phyloP scores from a whole-genome alignment of 2,113 vertebrate species.

The Ahaetulla prasina region DNA sequence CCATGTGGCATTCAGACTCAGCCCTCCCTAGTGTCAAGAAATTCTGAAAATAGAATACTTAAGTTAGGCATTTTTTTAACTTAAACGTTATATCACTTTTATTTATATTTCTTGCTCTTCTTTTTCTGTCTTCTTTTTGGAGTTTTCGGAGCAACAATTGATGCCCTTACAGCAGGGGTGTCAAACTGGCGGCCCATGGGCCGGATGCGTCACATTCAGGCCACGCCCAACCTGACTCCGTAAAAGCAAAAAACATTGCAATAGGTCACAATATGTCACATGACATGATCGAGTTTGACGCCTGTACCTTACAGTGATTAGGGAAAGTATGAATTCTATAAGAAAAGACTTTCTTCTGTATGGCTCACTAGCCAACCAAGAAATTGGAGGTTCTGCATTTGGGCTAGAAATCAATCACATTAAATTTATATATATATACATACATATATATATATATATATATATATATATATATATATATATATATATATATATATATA shows the following conservation, averaged over 20 bases:
- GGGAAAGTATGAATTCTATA: background rate
- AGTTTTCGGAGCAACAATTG: background rate
- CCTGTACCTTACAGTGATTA: background rate
- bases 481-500: too few relatives aligned
- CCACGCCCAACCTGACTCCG: too few relatives aligned
- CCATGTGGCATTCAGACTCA: background rate
- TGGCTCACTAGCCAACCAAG: background rate
- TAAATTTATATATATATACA: background rate
- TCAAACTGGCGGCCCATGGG: too few relatives aligned
- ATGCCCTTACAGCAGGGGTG: background rate
- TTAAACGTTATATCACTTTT: background rate
- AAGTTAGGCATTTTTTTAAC: background rate
- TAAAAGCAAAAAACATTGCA: too few relatives aligned
- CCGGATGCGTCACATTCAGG: too few relatives aligned
- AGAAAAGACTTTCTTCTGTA: background rate
- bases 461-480: too few relatives aligned
- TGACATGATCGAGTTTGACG: too few relatives aligned
- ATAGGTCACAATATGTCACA: too few relatives aligned
- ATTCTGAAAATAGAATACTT: background rate
- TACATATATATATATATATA: too few relatives aligned
- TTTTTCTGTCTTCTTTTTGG: background rate
- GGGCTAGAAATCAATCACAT: background rate
- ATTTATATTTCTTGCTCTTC: background rate
- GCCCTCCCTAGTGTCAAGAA: background rate
- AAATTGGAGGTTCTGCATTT: background rate